Base-by-base conservation (phyloP, 1,140 invertebrate genomes). In the Venturia canescens region DNA sequence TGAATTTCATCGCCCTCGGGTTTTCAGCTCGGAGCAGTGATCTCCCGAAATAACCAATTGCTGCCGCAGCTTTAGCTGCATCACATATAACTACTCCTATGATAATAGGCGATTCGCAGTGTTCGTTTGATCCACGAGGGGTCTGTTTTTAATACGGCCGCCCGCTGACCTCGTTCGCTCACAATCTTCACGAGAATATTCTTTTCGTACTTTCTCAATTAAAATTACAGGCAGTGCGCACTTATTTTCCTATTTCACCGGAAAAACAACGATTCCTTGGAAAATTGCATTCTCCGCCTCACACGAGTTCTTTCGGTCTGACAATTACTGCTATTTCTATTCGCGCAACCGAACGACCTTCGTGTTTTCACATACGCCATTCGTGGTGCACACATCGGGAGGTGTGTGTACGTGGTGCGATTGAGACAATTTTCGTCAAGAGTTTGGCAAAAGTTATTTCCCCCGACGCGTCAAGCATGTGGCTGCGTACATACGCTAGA, bases 211-310 rank as follows among this genome's bases (percentile, higher is more conserved):
- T 48, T 48, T 23, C n/a, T 44, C 70, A 1, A 48, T 38, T 31
- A 38, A 23, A 48, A 72, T 48, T 72, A 0, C 23, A 72, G 31
- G 38, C 38, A 21, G 70, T n/a, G n/a, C 70, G 26, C 50, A 34
- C 38, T 72, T 72, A 48, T 72, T 38, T 38, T 38, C 38, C 70
- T 72, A 72, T 72, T 38, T 50, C 23, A 63, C 70, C 26, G 31
- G 4, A 18, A 21, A 23, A 72, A 72, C 70, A 21, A 72, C 21
- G 38, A 72, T 48, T 72, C 70, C 34, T 16, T 21, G 70, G 70
- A 72, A 72, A 38, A 72, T 72, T 72, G 70, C 70, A 72, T 72
- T 72, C 38, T 21, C 21, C 70, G 70, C 50, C 70, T 69, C 67
- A 4, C 27, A 23, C 60, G 60, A 26, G 60, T 63, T 63, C 27